Percentiles rank a stretch among this genome's conserved stretches.
phyloP scores from a whole-genome alignment of 2,113 vertebrate species.

The Semnopithecus entellus region DNA sequence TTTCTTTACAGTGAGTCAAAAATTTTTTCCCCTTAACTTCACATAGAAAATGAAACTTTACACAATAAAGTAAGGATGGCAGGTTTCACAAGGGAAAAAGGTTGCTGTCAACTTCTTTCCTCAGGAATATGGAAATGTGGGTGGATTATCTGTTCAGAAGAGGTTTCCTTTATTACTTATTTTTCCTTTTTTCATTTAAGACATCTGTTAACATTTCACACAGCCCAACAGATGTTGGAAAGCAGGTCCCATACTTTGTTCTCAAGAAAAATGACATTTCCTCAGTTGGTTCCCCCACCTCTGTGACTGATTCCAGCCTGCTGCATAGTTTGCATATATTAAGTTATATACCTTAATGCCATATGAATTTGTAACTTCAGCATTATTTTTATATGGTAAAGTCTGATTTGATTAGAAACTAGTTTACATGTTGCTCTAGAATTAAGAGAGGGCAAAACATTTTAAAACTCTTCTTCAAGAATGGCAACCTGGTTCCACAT shows the following conservation, averaged over 20 bases:
- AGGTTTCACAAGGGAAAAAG: conserved; percentile 72
- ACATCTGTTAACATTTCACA: conserved; percentile 86
- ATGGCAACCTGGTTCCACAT: not conserved
- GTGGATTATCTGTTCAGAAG: conserved; percentile 81
- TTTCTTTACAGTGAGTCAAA: conserved; percentile 67
- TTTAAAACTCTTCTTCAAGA: conserved; percentile 36
- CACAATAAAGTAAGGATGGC: conserved; percentile 61
- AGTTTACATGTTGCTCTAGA: conserved; percentile 51
- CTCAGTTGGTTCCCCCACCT: conserved; percentile 68
- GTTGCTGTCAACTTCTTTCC: conserved; percentile 66
- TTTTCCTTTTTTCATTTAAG: conserved; percentile 75
- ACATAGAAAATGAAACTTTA: conserved; percentile 74
- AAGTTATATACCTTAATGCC: conserved; percentile 64
- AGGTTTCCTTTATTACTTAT: conserved; percentile 82
- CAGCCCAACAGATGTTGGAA: conserved; percentile 83
- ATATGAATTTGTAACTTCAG: conserved; percentile 53
- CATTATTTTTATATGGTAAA: conserved; percentile 56
- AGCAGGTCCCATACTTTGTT: conserved; percentile 79
- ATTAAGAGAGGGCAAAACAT: conserved; percentile 45
- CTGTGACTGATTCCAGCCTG: conserved; percentile 62
- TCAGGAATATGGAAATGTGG: conserved; percentile 79
- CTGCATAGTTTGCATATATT: conserved; percentile 76
- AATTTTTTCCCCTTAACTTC: conserved; percentile 35
- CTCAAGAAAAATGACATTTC: conserved; percentile 79
- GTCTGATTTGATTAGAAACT: conserved; percentile 46